A percentile compares a stretch with the other conserved stretches of the same genome.
These are phyloP conservation scores for Syngnathus typhle DNA, from an alignment of 2,113 vertebrate genomes.

Conservation along the genomic window DNA sequence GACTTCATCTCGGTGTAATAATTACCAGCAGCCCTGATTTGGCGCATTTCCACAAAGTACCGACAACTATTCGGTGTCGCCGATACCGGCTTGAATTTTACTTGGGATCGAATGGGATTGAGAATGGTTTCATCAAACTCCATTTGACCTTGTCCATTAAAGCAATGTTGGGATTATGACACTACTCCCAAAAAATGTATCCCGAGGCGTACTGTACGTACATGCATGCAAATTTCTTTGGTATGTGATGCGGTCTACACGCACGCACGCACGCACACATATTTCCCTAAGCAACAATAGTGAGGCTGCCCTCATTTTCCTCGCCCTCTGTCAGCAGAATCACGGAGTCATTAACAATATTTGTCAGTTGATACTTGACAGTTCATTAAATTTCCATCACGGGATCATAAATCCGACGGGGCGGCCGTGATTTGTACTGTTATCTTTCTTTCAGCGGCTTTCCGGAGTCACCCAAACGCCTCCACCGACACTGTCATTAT, in stretches of 20 bases:
- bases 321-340: neutral
- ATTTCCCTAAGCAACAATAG: neutral
- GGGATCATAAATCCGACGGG: neutral
- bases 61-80: too few species aligned
- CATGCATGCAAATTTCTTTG: neutral
- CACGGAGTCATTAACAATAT: neutral
- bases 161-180: neutral
- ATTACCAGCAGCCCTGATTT: too few species aligned
- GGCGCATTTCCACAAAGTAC: too few species aligned
- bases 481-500: neutral
- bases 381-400: neutral
- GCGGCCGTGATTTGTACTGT: neutral
- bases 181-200: neutral
- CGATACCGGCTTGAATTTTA: too few species aligned
- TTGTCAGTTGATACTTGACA: neutral
- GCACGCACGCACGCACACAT: neutral
- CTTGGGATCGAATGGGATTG: too few species aligned
- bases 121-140: too few species aligned
- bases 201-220: neutral
- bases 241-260: neutral
- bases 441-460: neutral
- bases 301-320: neutral
- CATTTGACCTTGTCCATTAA: too few species aligned
- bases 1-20: too few species aligned
- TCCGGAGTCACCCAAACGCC: neutral